Evolutionary conservation across 2,113 vertebrate genomes (phyloP).

Genomic region (Platanista minor): DNA sequence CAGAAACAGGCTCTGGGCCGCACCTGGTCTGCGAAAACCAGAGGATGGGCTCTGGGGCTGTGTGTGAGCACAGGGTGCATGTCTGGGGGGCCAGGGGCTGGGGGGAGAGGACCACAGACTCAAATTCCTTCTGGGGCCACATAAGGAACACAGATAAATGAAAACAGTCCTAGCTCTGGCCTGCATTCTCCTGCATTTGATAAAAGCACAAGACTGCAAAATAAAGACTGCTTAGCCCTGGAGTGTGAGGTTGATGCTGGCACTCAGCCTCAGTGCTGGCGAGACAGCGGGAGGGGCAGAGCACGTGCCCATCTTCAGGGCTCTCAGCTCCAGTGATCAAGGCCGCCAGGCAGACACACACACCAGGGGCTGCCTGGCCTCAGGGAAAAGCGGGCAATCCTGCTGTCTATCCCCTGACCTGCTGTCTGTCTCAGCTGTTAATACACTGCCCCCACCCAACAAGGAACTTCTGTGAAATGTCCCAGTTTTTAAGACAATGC

Average conservation of each 20-base stretch:
- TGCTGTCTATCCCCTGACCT: background rate
- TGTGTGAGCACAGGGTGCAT: background rate
- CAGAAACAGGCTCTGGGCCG: background rate
- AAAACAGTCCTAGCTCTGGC: background rate
- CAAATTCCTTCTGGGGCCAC: background rate
- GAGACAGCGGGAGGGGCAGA: too few species aligned
- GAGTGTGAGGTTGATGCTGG: too few species aligned
- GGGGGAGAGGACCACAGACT: background rate
- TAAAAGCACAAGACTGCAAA: background rate
- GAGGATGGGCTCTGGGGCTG: background rate
- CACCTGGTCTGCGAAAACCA: background rate
- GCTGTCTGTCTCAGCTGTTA: background rate
- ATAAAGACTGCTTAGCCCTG: background rate
- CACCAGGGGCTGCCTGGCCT: background rate
- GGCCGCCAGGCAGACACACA: too few species aligned
- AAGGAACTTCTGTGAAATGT: background rate
- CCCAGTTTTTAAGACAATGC: background rate
- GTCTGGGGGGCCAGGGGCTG: rapidly evolving
- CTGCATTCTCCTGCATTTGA: too few species aligned
- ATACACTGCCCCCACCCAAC: background rate
- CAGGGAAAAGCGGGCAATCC: background rate
- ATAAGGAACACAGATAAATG: rapidly evolving
- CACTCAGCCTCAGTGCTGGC: rapidly evolving
- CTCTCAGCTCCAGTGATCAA: background rate
- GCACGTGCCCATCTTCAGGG: background rate